Base-by-base conservation (phyloP, 1,140 invertebrate genomes). In the Diachasma alloeum region DNA sequence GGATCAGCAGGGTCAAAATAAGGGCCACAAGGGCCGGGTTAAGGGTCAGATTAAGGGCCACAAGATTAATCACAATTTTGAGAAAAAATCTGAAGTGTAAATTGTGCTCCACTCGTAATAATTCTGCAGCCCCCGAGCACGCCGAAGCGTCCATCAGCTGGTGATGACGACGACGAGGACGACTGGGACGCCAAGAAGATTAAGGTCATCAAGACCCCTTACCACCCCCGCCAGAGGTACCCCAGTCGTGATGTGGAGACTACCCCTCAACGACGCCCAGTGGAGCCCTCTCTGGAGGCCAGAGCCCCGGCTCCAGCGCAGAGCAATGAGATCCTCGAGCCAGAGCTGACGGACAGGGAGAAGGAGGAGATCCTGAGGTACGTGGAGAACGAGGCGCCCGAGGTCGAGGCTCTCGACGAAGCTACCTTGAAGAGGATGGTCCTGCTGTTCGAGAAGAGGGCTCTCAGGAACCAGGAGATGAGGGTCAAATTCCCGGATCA, bases 401-500 rank as follows among this genome's bases (percentile, higher is more conserved):
- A 96, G 85, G 94, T 94, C 81, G 95, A 96, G 83, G 90, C 94
- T 4, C 87, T 99, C 42, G 96, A 98, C 91, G 97, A 98, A 83
- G 92, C 93, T 31, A 93, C 93, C 56, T 90, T 99, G 0, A 98
- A 98, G 84, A 94, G 95, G 86, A 93, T 99, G 84, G 92, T 99
- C 42, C 89, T 98, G 15, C 91, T 95, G 63, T 98, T 99, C 91
- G 98, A 99, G 85, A 99, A 99, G 85, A 93, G 95, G 85, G 94
- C 95, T 53, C 90, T 98, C 0, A 97, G 95, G 88, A 99, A 99
- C 88, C 95, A 98, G 86, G 98, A 99, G 91, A 97, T 99, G 94
- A 92, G 99, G 81, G 99, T 99, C 0, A 99, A 99, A 89, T 99
- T 97, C 90, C 96, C 97, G 2, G 98, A 99, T 88, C 93, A 96